Base-by-base conservation (phyloP, 2,113 vertebrate species). In the Xenopus borealis region DNA sequence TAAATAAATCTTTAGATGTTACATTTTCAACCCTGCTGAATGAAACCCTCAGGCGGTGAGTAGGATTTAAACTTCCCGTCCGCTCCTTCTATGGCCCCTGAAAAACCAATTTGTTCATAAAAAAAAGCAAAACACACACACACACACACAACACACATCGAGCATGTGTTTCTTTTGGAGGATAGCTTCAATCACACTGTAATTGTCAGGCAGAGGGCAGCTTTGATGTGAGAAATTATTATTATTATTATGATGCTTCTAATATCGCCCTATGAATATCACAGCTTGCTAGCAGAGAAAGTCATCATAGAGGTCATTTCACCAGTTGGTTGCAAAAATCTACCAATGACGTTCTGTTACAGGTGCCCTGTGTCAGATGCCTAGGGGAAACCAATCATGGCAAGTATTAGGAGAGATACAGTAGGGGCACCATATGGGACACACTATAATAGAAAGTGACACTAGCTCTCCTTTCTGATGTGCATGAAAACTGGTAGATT, bases 91-190 rank as follows among this genome's bases (percentile, higher is more conserved):
- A 83, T 85, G 89, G 86, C 85, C 84, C 83, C 86, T 85, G 85
- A 86, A 92, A 91, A 91, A 90, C 85, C 88, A 91, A 89, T 91
- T 92, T 89, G 84, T 86, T 89, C 85, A 88, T 87, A 88, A 70
- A 73, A 62, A 10, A 82, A 74, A 71, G 81, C 82, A 81, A 79
- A 67, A 72, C 64, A 77, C 59, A 83, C 83, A 84, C 83, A 85
- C 78, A 78, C 78, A 81, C 81, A 85, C 18, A 50, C 45, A 23
- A 50, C 45, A 23, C 45, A 14, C 14, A 68, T 18, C 85, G 85
- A 85, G 82, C 82, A 85, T 18, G 1, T 83, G 13, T 82, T 91
- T 78, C 82, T 90, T 85, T 86, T 85, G 81, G 81, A 88, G 86
- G 83, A 89, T 86, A 86, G 87, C 86, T 86, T 89, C 88, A 87